These are phyloP conservation scores for Nipponacmea schrenckii DNA, from an alignment of 2,888 invertebrate genomes.

Conservation along the genomic window DNA sequence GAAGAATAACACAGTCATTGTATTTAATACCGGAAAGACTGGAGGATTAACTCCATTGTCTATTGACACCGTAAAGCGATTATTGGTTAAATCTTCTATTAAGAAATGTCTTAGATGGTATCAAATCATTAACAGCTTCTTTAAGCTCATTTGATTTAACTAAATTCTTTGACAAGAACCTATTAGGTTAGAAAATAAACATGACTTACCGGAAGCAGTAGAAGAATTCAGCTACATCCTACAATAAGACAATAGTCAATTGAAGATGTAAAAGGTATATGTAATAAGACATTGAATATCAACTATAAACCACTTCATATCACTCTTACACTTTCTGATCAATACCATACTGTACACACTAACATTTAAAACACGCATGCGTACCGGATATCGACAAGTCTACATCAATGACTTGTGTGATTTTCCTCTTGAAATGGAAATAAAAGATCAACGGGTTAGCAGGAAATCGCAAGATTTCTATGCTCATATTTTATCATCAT, in stretches of 20 bases:
- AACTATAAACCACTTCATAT: background rate
- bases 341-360: background rate
- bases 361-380: constrained; percentile 6
- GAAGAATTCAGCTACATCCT: background rate
- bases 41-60: too few species aligned
- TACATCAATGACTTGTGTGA: constrained; percentile 3
- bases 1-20: too few species aligned
- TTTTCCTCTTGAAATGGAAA: too few species aligned
- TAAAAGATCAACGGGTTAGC: too few species aligned
- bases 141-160: background rate
- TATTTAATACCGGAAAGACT: too few species aligned
- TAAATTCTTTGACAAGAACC: too few species aligned
- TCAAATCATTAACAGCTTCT: constrained; percentile 2
- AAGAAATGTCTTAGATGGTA: constrained; percentile 1
- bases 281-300: constrained; percentile 3
- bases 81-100: constrained; percentile 1
- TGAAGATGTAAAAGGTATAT: background rate
- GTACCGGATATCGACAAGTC: constrained; percentile 6
- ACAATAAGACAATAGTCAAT: background rate
- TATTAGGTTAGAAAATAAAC: too few species aligned
- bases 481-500: too few species aligned
- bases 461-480: too few species aligned
- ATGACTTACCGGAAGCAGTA: too few species aligned
- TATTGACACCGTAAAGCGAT: background rate
- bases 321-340: background rate